phyloP scores from a whole-genome alignment of 2,113 vertebrate species.

The Australoheros scitulus region DNA sequence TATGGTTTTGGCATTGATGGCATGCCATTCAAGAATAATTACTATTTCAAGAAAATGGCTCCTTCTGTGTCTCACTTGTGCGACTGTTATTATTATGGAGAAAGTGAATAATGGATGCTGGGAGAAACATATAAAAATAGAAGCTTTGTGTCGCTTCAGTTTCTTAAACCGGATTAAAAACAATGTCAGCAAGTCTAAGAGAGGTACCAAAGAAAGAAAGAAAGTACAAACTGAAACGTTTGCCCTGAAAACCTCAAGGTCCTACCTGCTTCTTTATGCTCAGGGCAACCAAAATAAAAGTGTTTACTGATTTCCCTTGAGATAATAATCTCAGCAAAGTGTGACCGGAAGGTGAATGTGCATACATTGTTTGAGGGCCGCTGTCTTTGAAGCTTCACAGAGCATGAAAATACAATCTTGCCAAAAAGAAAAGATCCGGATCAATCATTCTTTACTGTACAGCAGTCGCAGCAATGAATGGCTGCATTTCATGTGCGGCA shows the following conservation, averaged over 20 bases:
- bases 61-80: slow-evolving; percentile 22
- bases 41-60: slow-evolving; percentile 11
- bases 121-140: background rate
- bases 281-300: slow-evolving; percentile 43
- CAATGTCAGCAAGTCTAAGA: background rate
- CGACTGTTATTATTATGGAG: background rate
- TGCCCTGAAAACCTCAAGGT: slow-evolving; percentile 43
- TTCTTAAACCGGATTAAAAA: slow-evolving; percentile 9
- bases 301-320: slow-evolving; percentile 34
- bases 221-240: slow-evolving; percentile 10
- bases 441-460: background rate
- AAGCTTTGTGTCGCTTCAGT: background rate
- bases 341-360: slow-evolving; percentile 26
- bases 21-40: slow-evolving; percentile 40
- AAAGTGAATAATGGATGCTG: slow-evolving; percentile 20
- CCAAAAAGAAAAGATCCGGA: background rate
- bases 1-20: slow-evolving; percentile 35
- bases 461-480: background rate
- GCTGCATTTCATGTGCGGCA: background rate
- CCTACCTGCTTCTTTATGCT: slow-evolving; percentile 12
- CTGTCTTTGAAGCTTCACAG: background rate
- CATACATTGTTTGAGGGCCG: background rate
- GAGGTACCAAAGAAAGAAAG: background rate
- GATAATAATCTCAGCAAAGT: slow-evolving; percentile 29
- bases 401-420: background rate